A percentile compares a stretch with the other conserved stretches of the same genome.
Evolutionary conservation across 2,113 vertebrate species (phyloP).

Genomic region (Campylomormyrus tamandua): DNA sequence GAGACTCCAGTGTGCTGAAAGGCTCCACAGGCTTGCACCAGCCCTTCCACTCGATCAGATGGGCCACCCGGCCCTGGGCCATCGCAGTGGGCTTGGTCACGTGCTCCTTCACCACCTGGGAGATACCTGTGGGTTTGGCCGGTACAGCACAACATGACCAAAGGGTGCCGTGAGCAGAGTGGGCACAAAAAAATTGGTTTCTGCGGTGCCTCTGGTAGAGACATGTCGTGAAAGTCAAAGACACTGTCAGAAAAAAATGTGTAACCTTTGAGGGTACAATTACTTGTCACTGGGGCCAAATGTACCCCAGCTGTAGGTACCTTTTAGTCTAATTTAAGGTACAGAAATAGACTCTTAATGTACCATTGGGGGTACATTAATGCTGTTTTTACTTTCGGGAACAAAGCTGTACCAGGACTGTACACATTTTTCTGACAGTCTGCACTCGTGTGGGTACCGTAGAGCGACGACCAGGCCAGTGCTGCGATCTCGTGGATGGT

Average conservation of each 20-base stretch:
- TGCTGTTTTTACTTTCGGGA: background rate
- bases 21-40: constrained; percentile 86
- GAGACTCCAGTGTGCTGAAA: constrained; percentile 68
- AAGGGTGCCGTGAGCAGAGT: background rate
- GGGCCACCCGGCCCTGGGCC: constrained; percentile 92
- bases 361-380: background rate
- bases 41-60: constrained; percentile 97
- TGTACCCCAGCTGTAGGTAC: background rate
- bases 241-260: background rate
- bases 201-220: background rate
- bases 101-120: constrained; percentile 93
- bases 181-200: background rate
- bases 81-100: constrained; percentile 96
- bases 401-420: background rate
- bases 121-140: constrained; percentile 68
- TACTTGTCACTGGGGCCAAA: background rate
- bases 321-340: background rate
- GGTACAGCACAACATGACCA: no score
- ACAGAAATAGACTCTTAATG: background rate
- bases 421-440: background rate
- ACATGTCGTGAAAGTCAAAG: background rate
- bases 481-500: constrained; percentile 95
- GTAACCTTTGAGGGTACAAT: background rate
- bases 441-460: constrained; percentile 59
- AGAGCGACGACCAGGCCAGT: constrained; percentile 88